Evolutionary conservation across 2,113 vertebrate genomes (phyloP).

Genomic region (Anarrhichthys ocellatus): DNA sequence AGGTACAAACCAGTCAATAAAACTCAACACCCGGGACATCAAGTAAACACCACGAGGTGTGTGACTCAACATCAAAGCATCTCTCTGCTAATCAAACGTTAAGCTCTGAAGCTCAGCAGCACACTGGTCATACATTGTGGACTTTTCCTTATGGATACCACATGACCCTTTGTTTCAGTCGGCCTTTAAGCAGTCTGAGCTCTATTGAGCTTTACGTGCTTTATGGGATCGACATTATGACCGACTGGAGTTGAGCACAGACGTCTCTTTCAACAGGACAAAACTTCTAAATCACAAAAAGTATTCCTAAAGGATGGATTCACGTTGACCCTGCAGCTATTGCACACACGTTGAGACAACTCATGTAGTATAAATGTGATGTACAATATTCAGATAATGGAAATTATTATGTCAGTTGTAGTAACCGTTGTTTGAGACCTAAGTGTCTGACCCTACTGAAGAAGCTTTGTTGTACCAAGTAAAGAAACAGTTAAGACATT

Average conservation of each 20-base stretch:
- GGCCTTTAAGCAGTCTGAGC: background rate
- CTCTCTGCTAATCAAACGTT: conserved; percentile 25
- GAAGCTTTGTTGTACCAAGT: background rate
- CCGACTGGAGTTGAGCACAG: background rate
- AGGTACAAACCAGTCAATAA: conserved; percentile 36
- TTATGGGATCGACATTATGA: background rate
- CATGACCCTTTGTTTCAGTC: conserved; percentile 16
- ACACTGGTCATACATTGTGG: background rate
- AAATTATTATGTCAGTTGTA: background rate
- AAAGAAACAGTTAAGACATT: background rate
- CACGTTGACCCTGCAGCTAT: background rate
- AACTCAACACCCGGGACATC: conserved; percentile 59
- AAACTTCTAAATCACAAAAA: background rate
- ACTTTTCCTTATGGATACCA: conserved; percentile 1
- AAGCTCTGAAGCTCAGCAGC: conserved; percentile 34
- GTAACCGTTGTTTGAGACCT: background rate
- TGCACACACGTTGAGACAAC: background rate
- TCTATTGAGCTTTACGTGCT: conserved; percentile 1
- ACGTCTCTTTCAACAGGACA: background rate
- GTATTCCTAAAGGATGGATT: background rate
- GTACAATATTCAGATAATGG: background rate
- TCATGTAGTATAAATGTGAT: background rate
- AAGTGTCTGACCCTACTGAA: background rate
- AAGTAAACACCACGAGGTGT: conserved; percentile 46
- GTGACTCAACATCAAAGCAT: conserved; percentile 58